Evolutionary conservation across 2,113 vertebrate genomes (phyloP).

Genomic region (Pseudolaguvia tuberculata): DNA sequence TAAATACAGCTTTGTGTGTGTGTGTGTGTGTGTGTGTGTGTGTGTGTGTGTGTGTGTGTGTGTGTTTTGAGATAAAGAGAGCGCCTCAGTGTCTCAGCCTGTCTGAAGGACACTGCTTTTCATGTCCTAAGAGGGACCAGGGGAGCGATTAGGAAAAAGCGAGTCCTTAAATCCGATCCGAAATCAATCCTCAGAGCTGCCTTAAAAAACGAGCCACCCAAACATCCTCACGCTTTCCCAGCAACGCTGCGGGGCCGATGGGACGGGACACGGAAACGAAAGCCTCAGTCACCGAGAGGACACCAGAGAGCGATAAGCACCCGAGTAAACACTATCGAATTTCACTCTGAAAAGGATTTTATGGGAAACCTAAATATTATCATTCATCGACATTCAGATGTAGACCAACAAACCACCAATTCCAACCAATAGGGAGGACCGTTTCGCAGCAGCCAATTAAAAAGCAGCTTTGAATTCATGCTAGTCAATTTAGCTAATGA

Average conservation of each 20-base stretch:
- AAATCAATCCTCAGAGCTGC: slow-evolving; percentile 68
- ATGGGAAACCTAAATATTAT: too few species aligned
- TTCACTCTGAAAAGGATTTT: neutral
- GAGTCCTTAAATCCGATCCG: slow-evolving; percentile 63
- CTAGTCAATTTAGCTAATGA: too few species aligned
- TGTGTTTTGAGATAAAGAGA: neutral
- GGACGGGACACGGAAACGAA: neutral
- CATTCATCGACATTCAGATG: too few species aligned
- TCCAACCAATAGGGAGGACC: too few species aligned
- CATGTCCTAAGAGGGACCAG: slow-evolving; percentile 68
- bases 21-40: neutral
- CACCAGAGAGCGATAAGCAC: neutral
- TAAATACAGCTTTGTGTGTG: neutral
- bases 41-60: neutral
- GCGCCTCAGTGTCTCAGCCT: slow-evolving; percentile 43
- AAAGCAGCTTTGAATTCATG: too few species aligned
- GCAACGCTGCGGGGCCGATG: slow-evolving; percentile 55
- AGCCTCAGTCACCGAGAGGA: slow-evolving; percentile 56
- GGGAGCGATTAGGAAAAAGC: slow-evolving; percentile 68
- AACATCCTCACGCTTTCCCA: slow-evolving; percentile 42
- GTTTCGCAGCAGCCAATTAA: too few species aligned
- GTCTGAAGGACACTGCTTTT: slow-evolving; percentile 61
- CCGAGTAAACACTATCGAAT: neutral
- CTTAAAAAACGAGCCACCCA: slow-evolving; percentile 59
- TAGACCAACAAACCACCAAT: too few species aligned